Base-by-base conservation (phyloP, 2,888 invertebrate genomes). In the Pseudoips prasinana region DNA sequence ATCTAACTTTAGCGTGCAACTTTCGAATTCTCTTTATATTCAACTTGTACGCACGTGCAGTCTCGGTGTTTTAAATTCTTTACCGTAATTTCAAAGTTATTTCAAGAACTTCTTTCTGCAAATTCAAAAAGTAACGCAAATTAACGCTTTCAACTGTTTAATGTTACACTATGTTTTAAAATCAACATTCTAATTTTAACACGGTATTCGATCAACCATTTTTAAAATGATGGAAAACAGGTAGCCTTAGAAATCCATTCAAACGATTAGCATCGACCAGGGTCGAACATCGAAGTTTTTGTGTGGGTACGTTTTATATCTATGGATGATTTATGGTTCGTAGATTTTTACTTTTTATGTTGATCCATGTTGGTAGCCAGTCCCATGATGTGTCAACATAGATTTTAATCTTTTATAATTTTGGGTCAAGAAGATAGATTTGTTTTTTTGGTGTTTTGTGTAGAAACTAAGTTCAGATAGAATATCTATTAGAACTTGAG, bases 211-310 rank as follows among this genome's bases (percentile, higher is more conserved):
- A n/a, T n/a, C n/a, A n/a, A n/a, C n/a, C n/a, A n/a, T n/a, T n/a
- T n/a, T n/a, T 14, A 14, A 14, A 23, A 20, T 11, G 37, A 33
- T 44, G 20, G 9, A 34, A 42, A 64, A 70, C 81, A 83, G 82
- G 83, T 81, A 84, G 84, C 72, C 46, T 31, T 39, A 50, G 58
- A 76, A 75, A 75, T 48, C 66, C 69, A 70, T 57, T 56, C 63
- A 58, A 61, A 64, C 75, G 78, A 78, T 83, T 75, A 75, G 64
- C 67, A 57, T 64, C 70, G 45, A 50, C 51, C n/a, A n/a, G n/a
- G n/a, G n/a, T n/a, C n/a, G 43, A 75, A 64, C 67, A 56, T 64
- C 70, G 45, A 50, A 51, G 44, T 59, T 58, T 53, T 55, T 63
- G n/a, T 47, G 42, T 45, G 37, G 36, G 32, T 45, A 62, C 73